A percentile compares a stretch with the other conserved stretches of the same genome.
These are phyloP conservation scores for Gambusia yucatana DNA, from an alignment of 2,797 vertebrate genomes.

Conservation along the genomic window DNA sequence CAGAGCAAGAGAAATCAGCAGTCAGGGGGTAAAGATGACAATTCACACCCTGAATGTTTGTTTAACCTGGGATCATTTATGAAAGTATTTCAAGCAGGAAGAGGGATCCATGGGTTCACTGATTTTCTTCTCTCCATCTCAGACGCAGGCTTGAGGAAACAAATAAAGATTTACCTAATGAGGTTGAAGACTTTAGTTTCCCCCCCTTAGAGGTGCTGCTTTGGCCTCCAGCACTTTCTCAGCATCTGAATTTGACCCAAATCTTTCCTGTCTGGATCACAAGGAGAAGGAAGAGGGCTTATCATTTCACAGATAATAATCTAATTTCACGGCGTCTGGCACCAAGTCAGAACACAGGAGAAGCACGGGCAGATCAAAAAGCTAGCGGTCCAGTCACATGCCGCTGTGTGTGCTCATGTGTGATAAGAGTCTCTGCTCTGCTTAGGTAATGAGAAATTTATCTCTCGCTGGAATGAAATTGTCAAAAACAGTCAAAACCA, in stretches of 20 bases:
- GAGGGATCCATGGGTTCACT: conserved; percentile 26
- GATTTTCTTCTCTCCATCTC: conserved; percentile 24
- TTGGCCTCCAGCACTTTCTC: conserved; percentile 47
- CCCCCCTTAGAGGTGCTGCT: conserved; percentile 19
- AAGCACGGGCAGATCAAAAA: conserved; percentile 41
- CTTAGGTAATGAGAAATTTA: background rate
- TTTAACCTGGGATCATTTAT: conserved; percentile 65
- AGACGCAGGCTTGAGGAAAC: conserved; percentile 14
- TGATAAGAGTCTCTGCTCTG: background rate
- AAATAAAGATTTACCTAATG: conserved; percentile 25
- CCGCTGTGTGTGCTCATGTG: conserved; percentile 2
- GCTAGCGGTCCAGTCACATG: conserved; percentile 55
- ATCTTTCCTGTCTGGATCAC: conserved; percentile 58
- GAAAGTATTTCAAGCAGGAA: conserved; percentile 21
- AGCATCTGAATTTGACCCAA: conserved; percentile 53
- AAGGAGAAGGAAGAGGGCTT: conserved; percentile 44
- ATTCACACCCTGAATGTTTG: conserved; percentile 60
- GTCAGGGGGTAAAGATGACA: conserved; percentile 49
- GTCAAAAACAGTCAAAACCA: background rate
- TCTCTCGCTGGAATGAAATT: background rate
- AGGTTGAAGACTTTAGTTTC: conserved; percentile 30
- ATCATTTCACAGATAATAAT: conserved; percentile 77
- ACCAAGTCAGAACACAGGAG: conserved; percentile 55
- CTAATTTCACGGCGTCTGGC: conserved; percentile 69
- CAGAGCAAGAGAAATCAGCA: conserved; percentile 30